Evolutionary conservation across 1,140 invertebrate genomes (phyloP), one percentile per base, ranked within the genome.

Genomic region (Chrysomallon squamiferum): DNA sequence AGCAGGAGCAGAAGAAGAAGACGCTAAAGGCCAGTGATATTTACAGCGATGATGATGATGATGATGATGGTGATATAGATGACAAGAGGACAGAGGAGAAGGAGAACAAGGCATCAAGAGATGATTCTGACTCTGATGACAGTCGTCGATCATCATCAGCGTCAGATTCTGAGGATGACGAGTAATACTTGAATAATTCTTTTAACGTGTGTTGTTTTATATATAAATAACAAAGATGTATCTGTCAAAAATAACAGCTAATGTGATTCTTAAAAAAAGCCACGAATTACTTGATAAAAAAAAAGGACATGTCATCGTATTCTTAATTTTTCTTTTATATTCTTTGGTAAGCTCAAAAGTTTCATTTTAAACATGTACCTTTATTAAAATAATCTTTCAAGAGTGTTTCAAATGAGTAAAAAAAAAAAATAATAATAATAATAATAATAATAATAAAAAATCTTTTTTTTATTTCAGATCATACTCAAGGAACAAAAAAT

Each of bases 31-130:
- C 94, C 0, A 95, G 93, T 0, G 95, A 98, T 85, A 95, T 97
- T 73, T 97, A 97, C 84, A 97, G 95, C 0, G 95, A 97, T 83
- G 95, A 97, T 65, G 95, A 94, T 71, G 94, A 92, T 11, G 94
- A 85, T 64, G 82, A 82, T 32, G 79, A 84, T 38, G 76, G 81
- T 25, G 75, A 74, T n/a, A 75, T 76, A 35, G 78, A 77, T 32
- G 78, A 78, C 32, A 59, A 72, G 9, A 67, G 60, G 13, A 70
- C 73, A 49, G 63, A 68, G 3, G 69, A 69, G 49, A 72, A 65
- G 25, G 73, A 71, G 11, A 58, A 57, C 3, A 58, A 69, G 27
- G 60, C 59, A 35, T 62, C 65, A 32, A 57, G 59, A 25, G 71
- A 65, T 54, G 75, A 81, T 5, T 76, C 78, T 25, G 76, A 77